phyloP scores from a whole-genome alignment of 2,797 vertebrate species.

The Gobionotothen gibberifrons region DNA sequence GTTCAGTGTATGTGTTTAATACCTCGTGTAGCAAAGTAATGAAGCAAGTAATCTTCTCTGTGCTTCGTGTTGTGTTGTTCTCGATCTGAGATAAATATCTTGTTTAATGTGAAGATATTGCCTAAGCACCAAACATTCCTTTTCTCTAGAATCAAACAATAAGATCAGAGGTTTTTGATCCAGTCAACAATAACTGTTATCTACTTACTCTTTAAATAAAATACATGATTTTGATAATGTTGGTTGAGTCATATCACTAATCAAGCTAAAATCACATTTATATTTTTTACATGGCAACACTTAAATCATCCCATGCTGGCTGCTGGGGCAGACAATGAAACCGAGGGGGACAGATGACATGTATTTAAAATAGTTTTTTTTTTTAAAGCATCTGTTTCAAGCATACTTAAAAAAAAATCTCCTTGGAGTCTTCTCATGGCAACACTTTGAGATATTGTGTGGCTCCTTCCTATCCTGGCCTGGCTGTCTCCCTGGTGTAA shows the following conservation, averaged over 20 bases:
- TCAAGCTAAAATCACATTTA: too few relatives aligned
- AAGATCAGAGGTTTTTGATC: conserved; percentile 10
- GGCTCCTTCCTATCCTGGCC: conserved; percentile 45
- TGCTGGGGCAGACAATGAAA: conserved; percentile 30
- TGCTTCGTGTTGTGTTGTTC: background rate
- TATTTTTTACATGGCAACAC: conserved; percentile 14
- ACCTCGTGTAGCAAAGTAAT: background rate
- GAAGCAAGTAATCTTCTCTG: conserved; percentile 8
- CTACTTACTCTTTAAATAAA: background rate
- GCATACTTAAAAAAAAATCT: conserved; percentile 40
- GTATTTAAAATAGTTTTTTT: conserved; percentile 30
- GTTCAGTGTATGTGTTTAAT: conserved; percentile 2
- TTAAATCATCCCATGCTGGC: background rate
- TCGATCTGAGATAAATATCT: conserved; percentile 18
- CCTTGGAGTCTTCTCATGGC: conserved; percentile 35
- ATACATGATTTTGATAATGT: background rate
- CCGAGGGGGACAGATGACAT: conserved; percentile 2
- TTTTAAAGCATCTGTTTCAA: conserved; percentile 41
- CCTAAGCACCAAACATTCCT: background rate
- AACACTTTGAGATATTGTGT: conserved; percentile 36
- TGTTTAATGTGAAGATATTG: conserved; percentile 19
- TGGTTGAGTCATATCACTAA: background rate
- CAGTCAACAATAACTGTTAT: conserved; percentile 2
- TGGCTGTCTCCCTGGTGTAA: conserved; percentile 58
- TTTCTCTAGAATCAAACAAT: conserved; percentile 15